Percentiles rank a stretch among this genome's conserved stretches.
phyloP scores from a whole-genome alignment of 2,113 vertebrate species.

The Chiloscyllium plagiosum region DNA sequence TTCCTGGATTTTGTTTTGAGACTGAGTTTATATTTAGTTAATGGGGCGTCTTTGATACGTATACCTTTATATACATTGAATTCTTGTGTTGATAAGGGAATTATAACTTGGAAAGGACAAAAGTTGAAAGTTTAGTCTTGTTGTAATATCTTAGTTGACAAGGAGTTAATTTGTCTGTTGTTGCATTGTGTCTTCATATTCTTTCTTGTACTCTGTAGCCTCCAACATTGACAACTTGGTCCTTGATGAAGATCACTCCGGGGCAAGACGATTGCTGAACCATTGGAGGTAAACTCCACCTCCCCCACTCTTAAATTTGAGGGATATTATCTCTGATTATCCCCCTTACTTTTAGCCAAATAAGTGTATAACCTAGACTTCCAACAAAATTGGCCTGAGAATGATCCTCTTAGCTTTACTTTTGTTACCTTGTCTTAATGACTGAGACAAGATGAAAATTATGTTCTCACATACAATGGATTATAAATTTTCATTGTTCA shows the following conservation, averaged over 20 bases:
- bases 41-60: background rate
- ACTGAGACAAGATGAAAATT: background rate
- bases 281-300: conserved; percentile 72
- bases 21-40: background rate
- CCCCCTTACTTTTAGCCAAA: background rate
- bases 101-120: background rate
- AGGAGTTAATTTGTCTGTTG: background rate
- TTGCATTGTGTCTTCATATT: background rate
- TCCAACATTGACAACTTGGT: conserved; percentile 81
- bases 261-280: conserved; percentile 80
- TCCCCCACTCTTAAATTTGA: background rate
- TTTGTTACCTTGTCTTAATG: background rate
- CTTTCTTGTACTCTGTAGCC: conserved; percentile 43
- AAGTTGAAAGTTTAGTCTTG: background rate
- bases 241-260: conserved; percentile 82
- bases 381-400: background rate
- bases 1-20: background rate
- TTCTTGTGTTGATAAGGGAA: background rate
- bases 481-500: background rate
- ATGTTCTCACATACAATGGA: background rate
- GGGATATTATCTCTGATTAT: background rate
- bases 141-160: background rate
- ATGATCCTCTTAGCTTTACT: background rate
- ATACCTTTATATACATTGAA: background rate
- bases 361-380: background rate